Base-by-base conservation (phyloP, 2,888 invertebrate genomes). In the Stenoptilia bipunctidactyla region DNA sequence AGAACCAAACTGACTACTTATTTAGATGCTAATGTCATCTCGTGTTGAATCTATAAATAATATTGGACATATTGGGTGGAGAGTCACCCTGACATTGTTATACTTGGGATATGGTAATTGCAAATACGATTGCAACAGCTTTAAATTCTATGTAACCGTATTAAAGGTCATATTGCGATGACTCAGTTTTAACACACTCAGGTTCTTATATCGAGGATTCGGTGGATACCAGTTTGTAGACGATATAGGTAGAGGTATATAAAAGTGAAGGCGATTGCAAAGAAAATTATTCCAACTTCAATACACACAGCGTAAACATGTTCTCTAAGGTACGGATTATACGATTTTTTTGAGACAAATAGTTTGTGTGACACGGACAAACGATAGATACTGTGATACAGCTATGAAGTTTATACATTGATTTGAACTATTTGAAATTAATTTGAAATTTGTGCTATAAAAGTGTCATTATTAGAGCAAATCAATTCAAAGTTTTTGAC, bases 211-310 rank as follows among this genome's bases (percentile, higher is more conserved):
- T 9, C 10, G 12, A 30, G 6, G 4, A 30, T 30, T 30, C 30
- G 30, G 30, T 30, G 9, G 30, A 66, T 69, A 74, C 75, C 68
- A 61, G 76, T 77, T 72, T 61, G 51, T 55, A 46, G 46, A 46
- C 50, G 50, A 52, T 56, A 53, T 20, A 20, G 20, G 8, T 20
- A 20, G 20, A 20, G 4, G 8, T 8, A 61, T 80, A 80, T 80
- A 80, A 67, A 80, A 75, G 71, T 61, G 68, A 70, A 64, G 51
- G 68, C 58, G 47, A 52, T 47, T 56, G 53, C 49, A 61, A 52
- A 61, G 55, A 48, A 56, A 66, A 64, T 66, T 67, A 75, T 62
- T 73, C 65, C 61, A 61, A 62, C 58, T 60, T 59, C 52, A 53
- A 57, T 63, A 53, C 50, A 54, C 49, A 52, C 45, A 50, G 49